Evolutionary conservation across 2,113 vertebrate genomes (phyloP).

Genomic region (Stigmatopora nigra): DNA sequence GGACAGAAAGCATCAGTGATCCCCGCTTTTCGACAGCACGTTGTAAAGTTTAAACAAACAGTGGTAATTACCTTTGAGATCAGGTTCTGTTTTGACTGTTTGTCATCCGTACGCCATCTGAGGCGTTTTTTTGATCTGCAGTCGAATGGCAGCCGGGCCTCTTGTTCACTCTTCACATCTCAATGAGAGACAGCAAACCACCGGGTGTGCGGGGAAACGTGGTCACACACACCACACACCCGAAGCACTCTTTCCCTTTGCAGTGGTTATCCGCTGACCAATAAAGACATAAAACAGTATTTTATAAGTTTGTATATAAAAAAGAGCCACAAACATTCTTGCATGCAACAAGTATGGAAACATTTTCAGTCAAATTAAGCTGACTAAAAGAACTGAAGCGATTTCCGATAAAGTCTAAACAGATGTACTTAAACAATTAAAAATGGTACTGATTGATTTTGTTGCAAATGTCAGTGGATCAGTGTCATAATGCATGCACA

Average conservation of each 20-base stretch:
- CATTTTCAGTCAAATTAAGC: slow-evolving; percentile 26
- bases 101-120: slow-evolving; percentile 43
- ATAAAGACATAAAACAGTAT: slow-evolving; percentile 20
- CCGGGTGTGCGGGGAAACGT: slow-evolving; percentile 16
- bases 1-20: slow-evolving; percentile 51
- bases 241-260: slow-evolving; percentile 19
- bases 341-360: slow-evolving; percentile 23
- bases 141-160: slow-evolving; percentile 37
- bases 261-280: slow-evolving; percentile 24
- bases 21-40: slow-evolving; percentile 50
- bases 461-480: too few relatives aligned
- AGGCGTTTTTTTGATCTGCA: slow-evolving; percentile 52
- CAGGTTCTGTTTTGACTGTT: slow-evolving; percentile 66
- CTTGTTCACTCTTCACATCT: slow-evolving; percentile 48
- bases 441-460: background rate
- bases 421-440: slow-evolving; percentile 27
- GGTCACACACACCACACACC: slow-evolving; percentile 8
- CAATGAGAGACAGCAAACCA: slow-evolving; percentile 34
- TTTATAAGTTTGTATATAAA: slow-evolving; percentile 14
- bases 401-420: slow-evolving; percentile 36
- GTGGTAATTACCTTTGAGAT: slow-evolving; percentile 58
- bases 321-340: slow-evolving; percentile 8
- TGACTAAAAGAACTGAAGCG: slow-evolving; percentile 27
- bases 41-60: slow-evolving; percentile 65
- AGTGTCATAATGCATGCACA: too few relatives aligned